A percentile compares a stretch with the other conserved stretches of the same genome.
Evolutionary conservation across 2,888 invertebrate genomes (phyloP).

Genomic region (Microctonus aethiopoides): DNA sequence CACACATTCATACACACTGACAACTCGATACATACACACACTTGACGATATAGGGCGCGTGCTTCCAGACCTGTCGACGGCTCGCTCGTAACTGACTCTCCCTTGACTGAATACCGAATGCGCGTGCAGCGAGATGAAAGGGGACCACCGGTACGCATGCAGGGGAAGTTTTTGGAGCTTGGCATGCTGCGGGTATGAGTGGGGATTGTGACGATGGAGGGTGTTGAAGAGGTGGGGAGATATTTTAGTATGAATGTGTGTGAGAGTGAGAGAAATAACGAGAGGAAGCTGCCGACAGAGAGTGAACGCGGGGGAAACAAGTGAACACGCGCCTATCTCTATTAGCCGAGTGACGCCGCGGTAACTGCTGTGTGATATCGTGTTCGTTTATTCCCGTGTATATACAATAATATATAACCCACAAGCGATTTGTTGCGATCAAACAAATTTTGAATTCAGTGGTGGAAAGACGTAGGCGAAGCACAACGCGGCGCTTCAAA

Average conservation of each 20-base stretch:
- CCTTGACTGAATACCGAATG: constrained; percentile 64
- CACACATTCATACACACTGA: not conserved
- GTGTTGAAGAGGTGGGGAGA: constrained; percentile 20
- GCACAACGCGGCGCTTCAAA: constrained; percentile 7
- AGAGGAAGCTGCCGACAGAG: constrained; percentile 46
- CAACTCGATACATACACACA: not conserved
- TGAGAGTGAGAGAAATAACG: constrained; percentile 33
- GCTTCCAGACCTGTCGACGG: constrained; percentile 61
- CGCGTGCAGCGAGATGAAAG: constrained; percentile 64
- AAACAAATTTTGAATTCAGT: constrained; percentile 34
- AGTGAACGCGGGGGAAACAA: no score
- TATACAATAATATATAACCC: constrained; percentile 34
- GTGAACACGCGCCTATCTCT: constrained; percentile 65
- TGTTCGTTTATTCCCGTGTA: constrained; percentile 35
- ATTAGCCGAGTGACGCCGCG: constrained; percentile 63
- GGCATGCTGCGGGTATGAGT: constrained; percentile 44
- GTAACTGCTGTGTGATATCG: constrained; percentile 46
- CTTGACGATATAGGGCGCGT: constrained; percentile 35
- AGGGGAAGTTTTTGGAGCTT: constrained; percentile 64
- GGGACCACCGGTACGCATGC: constrained; percentile 63
- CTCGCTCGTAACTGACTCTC: constrained; percentile 65
- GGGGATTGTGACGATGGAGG: constrained; percentile 37
- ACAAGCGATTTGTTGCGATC: constrained; percentile 44
- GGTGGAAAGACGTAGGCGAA: constrained; percentile 1
- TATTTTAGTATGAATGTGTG: constrained; percentile 57